Base-by-base conservation (phyloP, 35 echinoderm and acorn worm genomes). In the Heliocidaris tuberculata region DNA sequence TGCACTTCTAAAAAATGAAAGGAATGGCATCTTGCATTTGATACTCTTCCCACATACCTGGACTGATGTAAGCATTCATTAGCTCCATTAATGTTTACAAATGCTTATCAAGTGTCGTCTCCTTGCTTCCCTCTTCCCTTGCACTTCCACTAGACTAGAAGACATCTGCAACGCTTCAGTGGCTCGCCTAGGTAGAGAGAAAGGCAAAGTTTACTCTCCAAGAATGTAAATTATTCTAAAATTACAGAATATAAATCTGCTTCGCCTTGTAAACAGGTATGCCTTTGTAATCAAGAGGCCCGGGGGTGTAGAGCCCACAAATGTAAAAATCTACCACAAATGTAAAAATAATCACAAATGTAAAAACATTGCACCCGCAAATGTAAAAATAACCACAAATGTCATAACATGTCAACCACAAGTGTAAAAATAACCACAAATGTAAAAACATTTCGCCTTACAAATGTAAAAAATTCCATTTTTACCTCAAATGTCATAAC, bases 81-180 rank as follows among this genome's bases (percentile, higher is more conserved):
- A 78, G 65, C 65, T 78, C 65, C 65, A 78, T 78, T 78, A 78
- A 78, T 78, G 65, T 78, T 78, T 78, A 78, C 65, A 78, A n/a
- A 2, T 78, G 21, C 65, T n/a, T 78, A 78, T n/a, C 65, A 78
- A 78, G 65, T 78, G 65, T n/a, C 65, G 21, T 78, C 65, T 78
- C 8, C 21, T 78, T 78, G 65, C 65, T 6, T 1, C 7, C 65
- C 21, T 78, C 27, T 27, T 78, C 65, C 65, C 65, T 78, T 78
- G 65, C 27, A 24, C 65, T 78, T 78, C 35, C 35, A 42, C 35
- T 42, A 42, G 65, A 78, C 21, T 78, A n/a, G 17, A 78, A 78
- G 65, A 78, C 65, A 78, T 19, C 65, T 78, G 65, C 21, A n/a
- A n/a, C 21, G 65, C 65, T 27, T 24, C 27, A 78, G 21, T 78